Evolutionary conservation across 2,888 invertebrate genomes (phyloP), one percentile per base, ranked within the genome.

Genomic region (Morinoia aosen): DNA sequence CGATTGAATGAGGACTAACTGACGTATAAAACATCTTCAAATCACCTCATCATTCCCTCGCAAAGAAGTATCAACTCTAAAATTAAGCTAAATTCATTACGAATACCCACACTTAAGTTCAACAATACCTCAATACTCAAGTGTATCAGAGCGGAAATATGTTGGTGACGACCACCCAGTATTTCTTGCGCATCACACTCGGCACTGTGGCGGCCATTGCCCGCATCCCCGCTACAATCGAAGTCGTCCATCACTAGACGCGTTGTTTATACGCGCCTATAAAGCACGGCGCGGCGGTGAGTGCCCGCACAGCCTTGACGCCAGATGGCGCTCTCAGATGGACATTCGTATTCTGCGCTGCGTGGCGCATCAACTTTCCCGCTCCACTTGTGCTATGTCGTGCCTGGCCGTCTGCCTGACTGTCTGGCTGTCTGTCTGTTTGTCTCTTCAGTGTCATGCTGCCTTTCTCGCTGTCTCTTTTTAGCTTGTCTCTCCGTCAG

Each of bases 301-400:
- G 8, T 76, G 76, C 48, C 8, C 90, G 39, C 90, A 90, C 39
- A 40, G 90, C 19, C 90, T 76, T 40, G 90, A 90, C 90, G 40
- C 39, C 90, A 90, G 90, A 90, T 90, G 90, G 39, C 40, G 90
- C 90, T 90, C 90, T 40, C 25, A 90, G 12, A 90, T 33, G 90
- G 39, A 39, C 90, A 90, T 90, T 90, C 90, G 90, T 90, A 90
- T 90, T 90, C 90, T 33, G 40, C 40, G 39, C 40, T 40, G 90
- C 90, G 11, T 33, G 33, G 8, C 39, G 14, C 33, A 76, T 76
- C 76, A 76, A 76, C 76, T 76, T 76, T 33, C 8, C 25, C 33
- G 25, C 76, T 33, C 33, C 33, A 0, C 33, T 16, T 8, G 19
- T 10, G 25, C 25, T 76, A 10, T 76, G 76, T 76, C 76, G 25